Evolutionary conservation across 2,113 vertebrate genomes (phyloP).

Genomic region (Nyctibius bracteatus): DNA sequence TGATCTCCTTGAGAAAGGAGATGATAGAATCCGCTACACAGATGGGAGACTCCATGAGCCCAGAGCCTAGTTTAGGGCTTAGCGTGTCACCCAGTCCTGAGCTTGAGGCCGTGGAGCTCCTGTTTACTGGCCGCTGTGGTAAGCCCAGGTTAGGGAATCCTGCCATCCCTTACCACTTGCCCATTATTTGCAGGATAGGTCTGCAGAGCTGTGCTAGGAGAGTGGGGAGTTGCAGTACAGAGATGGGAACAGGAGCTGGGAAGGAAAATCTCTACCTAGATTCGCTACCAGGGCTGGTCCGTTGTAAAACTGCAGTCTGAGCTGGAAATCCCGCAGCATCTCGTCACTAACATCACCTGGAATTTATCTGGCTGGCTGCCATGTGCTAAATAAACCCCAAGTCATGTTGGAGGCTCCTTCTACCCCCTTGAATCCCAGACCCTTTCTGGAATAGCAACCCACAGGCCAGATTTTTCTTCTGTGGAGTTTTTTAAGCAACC

Average conservation of each 20-base stretch:
- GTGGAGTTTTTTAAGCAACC: constrained; percentile 28
- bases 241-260: neutral
- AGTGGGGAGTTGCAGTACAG: neutral
- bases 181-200: neutral
- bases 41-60: neutral
- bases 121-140: neutral
- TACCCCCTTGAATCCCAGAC: constrained; percentile 55
- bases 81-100: neutral
- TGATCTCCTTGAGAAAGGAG: neutral
- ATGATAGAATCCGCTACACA: neutral
- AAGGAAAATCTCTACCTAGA: neutral
- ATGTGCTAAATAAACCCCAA: constrained; percentile 60
- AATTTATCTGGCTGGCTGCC: constrained; percentile 61
- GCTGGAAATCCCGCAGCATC: constrained; percentile 42
- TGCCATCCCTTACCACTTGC: neutral
- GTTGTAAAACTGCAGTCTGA: neutral
- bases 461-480: constrained; percentile 49
- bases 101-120: neutral
- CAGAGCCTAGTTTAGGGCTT: neutral
- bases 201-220: neutral
- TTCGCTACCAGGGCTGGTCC: neutral
- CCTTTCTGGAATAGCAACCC: constrained; percentile 44
- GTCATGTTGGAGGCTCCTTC: constrained; percentile 55
- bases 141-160: neutral
- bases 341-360: constrained; percentile 32